phyloP scores from a whole-genome alignment of 1,140 invertebrate genomes.

The Drosophila lacteicornis region DNA sequence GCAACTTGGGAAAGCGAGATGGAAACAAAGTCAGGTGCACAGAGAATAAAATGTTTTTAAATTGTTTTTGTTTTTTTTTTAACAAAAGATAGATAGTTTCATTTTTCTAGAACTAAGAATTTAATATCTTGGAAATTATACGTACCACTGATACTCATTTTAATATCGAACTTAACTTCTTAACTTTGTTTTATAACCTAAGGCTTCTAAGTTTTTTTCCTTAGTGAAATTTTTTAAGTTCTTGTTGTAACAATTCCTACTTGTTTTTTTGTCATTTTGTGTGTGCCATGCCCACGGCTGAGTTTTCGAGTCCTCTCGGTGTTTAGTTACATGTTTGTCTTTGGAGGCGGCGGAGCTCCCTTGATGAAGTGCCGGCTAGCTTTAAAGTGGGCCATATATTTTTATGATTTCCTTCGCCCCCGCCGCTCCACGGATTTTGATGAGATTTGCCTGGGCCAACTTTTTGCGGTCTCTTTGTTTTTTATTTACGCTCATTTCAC shows the following conservation, averaged over 20 bases:
- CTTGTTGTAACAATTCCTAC: conserved; percentile 20
- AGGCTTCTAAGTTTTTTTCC: background rate
- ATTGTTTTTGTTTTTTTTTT: background rate
- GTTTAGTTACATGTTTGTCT: conserved; percentile 78
- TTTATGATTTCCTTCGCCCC: conserved; percentile 63
- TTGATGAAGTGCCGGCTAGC: conserved; percentile 73
- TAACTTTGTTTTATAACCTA: no score
- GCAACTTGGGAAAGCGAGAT: background rate
- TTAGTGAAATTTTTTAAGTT: conserved; percentile 34
- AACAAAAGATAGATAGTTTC: no score
- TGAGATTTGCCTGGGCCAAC: conserved; percentile 64
- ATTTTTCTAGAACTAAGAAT: no score
- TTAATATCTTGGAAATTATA: no score
- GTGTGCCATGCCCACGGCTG: conserved; percentile 24
- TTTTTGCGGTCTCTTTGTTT: conserved; percentile 53
- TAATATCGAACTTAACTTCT: background rate
- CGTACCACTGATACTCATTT: background rate
- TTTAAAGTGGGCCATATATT: conserved; percentile 81
- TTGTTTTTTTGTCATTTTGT: conserved; percentile 34
- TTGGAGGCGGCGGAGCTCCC: conserved; percentile 7
- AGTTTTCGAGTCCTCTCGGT: conserved; percentile 51
- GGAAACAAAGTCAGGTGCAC: background rate
- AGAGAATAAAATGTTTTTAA: background rate
- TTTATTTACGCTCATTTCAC: conserved; percentile 71
- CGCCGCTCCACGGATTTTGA: conserved; percentile 45